Evolutionary conservation across 37 sponge, comb jelly and placozoan species (phyloP).

Genomic region (Hormiphora californensis): DNA sequence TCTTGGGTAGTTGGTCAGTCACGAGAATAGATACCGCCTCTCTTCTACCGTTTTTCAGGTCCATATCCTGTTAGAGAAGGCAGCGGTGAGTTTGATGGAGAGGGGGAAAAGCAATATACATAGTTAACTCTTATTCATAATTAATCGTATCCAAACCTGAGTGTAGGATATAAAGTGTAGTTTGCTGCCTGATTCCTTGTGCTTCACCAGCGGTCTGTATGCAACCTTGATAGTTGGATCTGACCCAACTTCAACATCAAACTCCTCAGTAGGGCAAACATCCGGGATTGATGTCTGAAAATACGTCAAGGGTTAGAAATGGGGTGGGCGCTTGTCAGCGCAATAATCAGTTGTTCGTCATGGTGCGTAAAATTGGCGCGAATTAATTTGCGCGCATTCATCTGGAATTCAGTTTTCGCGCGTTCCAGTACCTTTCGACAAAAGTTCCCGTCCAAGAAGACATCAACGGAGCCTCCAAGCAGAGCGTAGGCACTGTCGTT

Average conservation of each 20-base stretch:
- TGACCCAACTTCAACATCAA: not conserved
- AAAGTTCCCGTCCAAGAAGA: not conserved
- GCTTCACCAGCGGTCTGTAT: not conserved
- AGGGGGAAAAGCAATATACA: not conserved
- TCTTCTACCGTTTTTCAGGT: conserved; percentile 63
- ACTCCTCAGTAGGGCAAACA: not conserved
- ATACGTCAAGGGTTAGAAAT: too few species aligned
- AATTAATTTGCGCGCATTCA: too few species aligned
- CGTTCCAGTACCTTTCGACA: conserved; percentile 1
- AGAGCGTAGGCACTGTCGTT: conserved; percentile 27
- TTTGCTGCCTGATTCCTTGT: not conserved
- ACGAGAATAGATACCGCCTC: conserved; percentile 66
- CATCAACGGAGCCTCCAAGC: not conserved
- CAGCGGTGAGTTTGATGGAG: not conserved
- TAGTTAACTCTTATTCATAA: not conserved
- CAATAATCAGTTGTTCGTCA: too few species aligned
- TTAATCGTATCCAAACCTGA: not conserved
- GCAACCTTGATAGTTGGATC: conserved; percentile 30
- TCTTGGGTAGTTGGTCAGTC: conserved; percentile 74
- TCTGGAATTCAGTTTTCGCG: too few species aligned
- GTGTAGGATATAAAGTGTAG: not conserved
- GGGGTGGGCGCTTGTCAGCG: too few species aligned
- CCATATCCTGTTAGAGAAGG: conserved; percentile 72
- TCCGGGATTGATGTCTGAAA: not conserved
- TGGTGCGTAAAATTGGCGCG: too few species aligned